Base-by-base conservation (phyloP, 2,888 invertebrate species). In the Parnassius glacialis region DNA sequence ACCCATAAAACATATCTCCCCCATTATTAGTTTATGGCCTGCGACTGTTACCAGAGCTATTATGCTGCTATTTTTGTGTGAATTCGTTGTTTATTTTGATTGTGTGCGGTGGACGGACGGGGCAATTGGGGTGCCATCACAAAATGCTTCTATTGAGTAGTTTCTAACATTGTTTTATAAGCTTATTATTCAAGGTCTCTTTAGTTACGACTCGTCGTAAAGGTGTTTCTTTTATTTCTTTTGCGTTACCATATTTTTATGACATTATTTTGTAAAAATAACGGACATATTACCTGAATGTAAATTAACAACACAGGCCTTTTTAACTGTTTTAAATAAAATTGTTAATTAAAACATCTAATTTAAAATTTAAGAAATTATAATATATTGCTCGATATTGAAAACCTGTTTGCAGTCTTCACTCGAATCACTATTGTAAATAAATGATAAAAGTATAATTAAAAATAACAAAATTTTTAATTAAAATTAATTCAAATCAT, bases 11-110 rank as follows among this genome's bases (percentile, higher is more conserved):
- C 87, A 90, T 88, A 85, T 81, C 88, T 91, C 90, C 90, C 91
- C 90, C 87, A 90, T 90, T 91, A 92, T 92, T 91, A 90, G 90
- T 90, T 89, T 90, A 90, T 88, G 84, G 84, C 74, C 81, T 83
- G 85, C 83, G 86, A 87, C 87, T 88, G 86, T 88, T 86, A 80
- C 80, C 63, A 74, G 79, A 78, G 82, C 89, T 85, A 89, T 91
- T 90, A 90, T 90, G 80, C 77, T 79, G 82, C 80, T 84, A 83
- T 84, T 86, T 85, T 85, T 87, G 83, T 85, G 80, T 88, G 87
- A 83, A 81, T 82, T 78, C 71, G 80, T 79, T 83, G 81, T 87
- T 89, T 90, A 86, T 90, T 89, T 87, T 84, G 81, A 79, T 83
- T 85, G 90, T 89, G 81, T 87, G 87, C 84, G 84, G 85, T 80